Percentiles rank a stretch among this genome's conserved stretches.
phyloP scores from a whole-genome alignment of 2,113 vertebrate species.

The Martes martes region DNA sequence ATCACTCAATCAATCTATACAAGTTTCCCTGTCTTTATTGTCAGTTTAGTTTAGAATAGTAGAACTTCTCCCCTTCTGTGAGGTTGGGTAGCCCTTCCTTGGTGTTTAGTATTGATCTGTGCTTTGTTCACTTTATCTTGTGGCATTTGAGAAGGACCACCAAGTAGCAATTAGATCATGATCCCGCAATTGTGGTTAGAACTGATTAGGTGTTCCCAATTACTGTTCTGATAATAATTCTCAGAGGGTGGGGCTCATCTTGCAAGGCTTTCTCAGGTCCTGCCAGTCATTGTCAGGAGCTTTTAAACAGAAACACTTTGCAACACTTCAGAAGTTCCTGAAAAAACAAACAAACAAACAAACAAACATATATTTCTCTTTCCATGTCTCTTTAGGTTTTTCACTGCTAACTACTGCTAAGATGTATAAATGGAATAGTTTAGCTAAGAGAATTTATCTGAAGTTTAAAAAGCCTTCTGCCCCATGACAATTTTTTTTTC shows the following conservation, averaged over 20 bases:
- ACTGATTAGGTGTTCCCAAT: conserved; percentile 53
- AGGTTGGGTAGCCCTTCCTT: not conserved
- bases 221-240: conserved; percentile 48
- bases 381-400: conserved; percentile 71
- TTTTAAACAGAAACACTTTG: conserved; percentile 77
- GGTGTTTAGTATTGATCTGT: not conserved
- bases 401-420: conserved; percentile 66
- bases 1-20: conserved; percentile 56
- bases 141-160: conserved; percentile 35
- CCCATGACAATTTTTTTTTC: conserved; percentile 48
- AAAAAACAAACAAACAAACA: not conserved
- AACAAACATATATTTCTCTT: conserved; percentile 57
- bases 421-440: conserved; percentile 64
- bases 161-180: conserved; percentile 6
- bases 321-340: conserved; percentile 68
- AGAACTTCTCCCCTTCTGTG: not conserved
- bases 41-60: not conserved
- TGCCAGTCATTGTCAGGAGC: conserved; percentile 75
- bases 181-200: conserved; percentile 29
- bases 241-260: conserved; percentile 65
- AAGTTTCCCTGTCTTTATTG: conserved; percentile 30
- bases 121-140: conserved; percentile 29
- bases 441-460: conserved; percentile 28
- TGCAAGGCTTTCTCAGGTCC: conserved; percentile 65
- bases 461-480: conserved; percentile 51